A percentile compares a stretch with the other conserved stretches of the same genome.
Evolutionary conservation across 2,888 invertebrate species (phyloP).

Genomic region (Limnephilus lunatus): DNA sequence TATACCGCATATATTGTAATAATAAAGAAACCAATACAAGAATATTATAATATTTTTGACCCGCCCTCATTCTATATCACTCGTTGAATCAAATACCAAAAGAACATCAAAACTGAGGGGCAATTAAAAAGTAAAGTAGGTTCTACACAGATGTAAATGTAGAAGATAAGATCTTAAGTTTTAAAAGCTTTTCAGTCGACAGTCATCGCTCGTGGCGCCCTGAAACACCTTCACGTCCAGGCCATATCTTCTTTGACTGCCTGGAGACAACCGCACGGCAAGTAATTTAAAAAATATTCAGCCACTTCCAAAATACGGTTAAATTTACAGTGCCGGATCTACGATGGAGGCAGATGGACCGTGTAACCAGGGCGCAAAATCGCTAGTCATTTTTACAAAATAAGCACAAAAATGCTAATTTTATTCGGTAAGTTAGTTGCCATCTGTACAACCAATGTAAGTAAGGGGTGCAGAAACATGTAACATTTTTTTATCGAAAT

Average conservation of each 20-base stretch:
- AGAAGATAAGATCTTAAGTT: not conserved
- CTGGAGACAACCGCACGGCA: not conserved
- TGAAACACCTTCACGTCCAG: not conserved
- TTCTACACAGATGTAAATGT: not conserved
- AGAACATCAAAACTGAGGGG: not conserved
- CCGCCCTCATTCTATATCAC: not conserved
- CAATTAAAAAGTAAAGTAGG: not conserved
- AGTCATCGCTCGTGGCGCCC: not conserved
- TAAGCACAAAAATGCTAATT: not conserved
- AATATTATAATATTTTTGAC: not conserved
- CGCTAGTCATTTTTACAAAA: not conserved
- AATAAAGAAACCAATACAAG: not conserved
- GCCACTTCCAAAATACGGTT: not conserved
- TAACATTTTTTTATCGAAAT: too few species aligned
- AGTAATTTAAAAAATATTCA: not conserved
- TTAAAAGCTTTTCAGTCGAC: not conserved
- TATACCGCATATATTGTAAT: not conserved
- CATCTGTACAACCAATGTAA: too few species aligned
- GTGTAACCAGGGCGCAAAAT: not conserved
- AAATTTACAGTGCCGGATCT: not conserved
- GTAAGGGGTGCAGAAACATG: too few species aligned
- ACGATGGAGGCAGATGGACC: not conserved
- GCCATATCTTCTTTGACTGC: not conserved
- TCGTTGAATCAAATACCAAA: not conserved
- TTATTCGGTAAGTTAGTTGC: too few species aligned